Conservation (phyloP, 2,888 invertebrate genomes). For the Arge pagana region DNA sequence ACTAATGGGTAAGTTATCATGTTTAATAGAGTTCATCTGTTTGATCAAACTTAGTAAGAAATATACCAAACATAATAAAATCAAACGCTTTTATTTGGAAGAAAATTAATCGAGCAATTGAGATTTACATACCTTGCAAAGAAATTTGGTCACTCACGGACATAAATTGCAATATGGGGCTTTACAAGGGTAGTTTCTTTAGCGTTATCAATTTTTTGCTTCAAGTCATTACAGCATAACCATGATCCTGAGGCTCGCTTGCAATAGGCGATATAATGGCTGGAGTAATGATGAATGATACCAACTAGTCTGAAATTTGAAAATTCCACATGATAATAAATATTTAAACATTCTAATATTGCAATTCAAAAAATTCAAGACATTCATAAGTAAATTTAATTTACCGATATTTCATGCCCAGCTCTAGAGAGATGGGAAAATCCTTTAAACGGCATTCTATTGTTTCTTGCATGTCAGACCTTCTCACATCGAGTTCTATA, state of each 20-base stretch:
- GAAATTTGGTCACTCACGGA: conserved; percentile 1
- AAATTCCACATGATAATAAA: background rate
- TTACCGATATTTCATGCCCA: conserved; percentile 5
- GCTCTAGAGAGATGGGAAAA: conserved; percentile 2
- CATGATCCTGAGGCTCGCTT: conserved; percentile 6
- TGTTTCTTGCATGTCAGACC: background rate
- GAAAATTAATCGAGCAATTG: no score
- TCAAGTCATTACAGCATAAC: conserved; percentile 5
- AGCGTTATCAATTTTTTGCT: background rate
- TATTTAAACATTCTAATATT: background rate
- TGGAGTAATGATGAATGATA: background rate
- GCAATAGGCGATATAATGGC: conserved; percentile 5
- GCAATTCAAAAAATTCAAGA: background rate
- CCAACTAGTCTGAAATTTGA: conserved; percentile 5
- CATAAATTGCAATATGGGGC: conserved; percentile 3
- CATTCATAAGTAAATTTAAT: background rate
- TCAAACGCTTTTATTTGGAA: no score
- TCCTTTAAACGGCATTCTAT: background rate
- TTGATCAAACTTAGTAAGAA: no score
- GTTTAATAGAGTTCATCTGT: no score
- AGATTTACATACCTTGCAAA: background rate
- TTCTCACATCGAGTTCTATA: conserved; percentile 11
- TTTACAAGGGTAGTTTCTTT: background rate
- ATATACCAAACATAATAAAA: no score
- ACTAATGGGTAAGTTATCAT: no score